Conservation (phyloP, 2,113 vertebrate species). For the Sander vitreus region DNA sequence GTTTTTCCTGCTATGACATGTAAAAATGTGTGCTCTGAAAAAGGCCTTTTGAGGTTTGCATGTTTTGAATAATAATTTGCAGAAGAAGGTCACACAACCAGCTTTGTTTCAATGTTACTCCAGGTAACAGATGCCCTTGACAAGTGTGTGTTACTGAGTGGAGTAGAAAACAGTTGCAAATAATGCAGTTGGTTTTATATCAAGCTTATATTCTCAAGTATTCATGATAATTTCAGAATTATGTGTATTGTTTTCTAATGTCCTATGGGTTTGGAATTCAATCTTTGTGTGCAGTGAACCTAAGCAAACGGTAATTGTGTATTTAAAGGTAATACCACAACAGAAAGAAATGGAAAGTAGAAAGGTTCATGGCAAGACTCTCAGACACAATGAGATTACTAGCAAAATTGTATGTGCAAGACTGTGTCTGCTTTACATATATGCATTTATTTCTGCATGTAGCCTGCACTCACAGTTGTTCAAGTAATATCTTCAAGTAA, state of each 20-base stretch:
- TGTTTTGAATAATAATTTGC: slow-evolving; percentile 34
- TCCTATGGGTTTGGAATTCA: slow-evolving; percentile 24
- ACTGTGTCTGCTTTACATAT: slow-evolving; percentile 11
- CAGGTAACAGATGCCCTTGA: slow-evolving; percentile 26
- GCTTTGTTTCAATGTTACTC: slow-evolving; percentile 11
- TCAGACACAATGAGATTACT: slow-evolving; percentile 4
- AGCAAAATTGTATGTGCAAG: neutral
- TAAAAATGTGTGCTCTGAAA: slow-evolving; percentile 4
- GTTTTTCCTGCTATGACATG: neutral
- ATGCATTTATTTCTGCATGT: slow-evolving; percentile 1
- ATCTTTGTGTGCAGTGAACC: slow-evolving; percentile 33
- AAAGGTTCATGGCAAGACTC: slow-evolving; percentile 7
- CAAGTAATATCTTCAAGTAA: neutral
- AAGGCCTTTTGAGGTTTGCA: slow-evolving; percentile 4
- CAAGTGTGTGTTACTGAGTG: neutral
- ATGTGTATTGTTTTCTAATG: no score
- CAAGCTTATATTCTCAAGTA: neutral
- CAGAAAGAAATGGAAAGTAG: slow-evolving; percentile 11
- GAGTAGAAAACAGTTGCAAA: neutral
- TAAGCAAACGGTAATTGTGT: slow-evolving; percentile 22
- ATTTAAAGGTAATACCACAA: slow-evolving; percentile 33
- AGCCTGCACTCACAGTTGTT: neutral
- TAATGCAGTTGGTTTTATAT: neutral
- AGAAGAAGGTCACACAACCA: slow-evolving; percentile 20
- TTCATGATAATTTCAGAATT: neutral